phyloP scores from a whole-genome alignment of 2,888 invertebrate species.

The Heliconius hortense region DNA sequence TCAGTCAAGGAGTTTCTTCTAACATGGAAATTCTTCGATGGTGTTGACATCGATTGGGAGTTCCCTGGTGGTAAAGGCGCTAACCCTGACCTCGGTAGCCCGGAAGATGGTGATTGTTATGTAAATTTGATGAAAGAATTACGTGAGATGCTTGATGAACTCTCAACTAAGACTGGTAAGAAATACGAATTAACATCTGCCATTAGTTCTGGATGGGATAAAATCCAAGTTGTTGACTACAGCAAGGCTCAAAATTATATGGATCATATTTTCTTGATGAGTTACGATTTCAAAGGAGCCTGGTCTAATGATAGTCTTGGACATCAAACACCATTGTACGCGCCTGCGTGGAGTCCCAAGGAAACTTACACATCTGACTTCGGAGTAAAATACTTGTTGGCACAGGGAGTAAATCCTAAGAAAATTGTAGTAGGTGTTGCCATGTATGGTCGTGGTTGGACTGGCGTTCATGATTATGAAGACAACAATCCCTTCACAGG shows the following conservation, averaged over 20 bases:
- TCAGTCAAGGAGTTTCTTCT: conserved; percentile 75
- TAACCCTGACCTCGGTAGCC: conserved; percentile 71
- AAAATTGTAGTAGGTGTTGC: conserved; percentile 76
- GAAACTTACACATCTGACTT: conserved; percentile 79
- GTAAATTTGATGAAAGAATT: conserved; percentile 72
- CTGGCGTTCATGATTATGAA: conserved; percentile 67
- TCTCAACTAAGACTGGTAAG: conserved; percentile 68
- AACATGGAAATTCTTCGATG: conserved; percentile 79
- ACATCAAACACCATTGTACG: conserved; percentile 71
- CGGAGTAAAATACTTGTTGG: conserved; percentile 69
- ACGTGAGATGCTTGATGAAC: conserved; percentile 70
- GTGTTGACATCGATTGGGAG: conserved; percentile 78
- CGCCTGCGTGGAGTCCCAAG: conserved; percentile 70
- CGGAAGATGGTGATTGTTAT: conserved; percentile 70
- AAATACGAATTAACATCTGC: conserved; percentile 77
- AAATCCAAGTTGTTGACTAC: conserved; percentile 77
- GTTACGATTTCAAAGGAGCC: conserved; percentile 77
- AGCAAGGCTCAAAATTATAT: conserved; percentile 73
- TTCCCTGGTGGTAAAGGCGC: conserved; percentile 79
- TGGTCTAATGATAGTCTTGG: conserved; percentile 77
- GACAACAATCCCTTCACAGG: conserved; percentile 73
- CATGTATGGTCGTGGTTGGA: conserved; percentile 78
- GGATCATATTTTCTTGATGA: conserved; percentile 79
- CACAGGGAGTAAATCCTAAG: conserved; percentile 74
- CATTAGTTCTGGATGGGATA: conserved; percentile 79